phyloP scores from a whole-genome alignment of 2,888 invertebrate species.

The Dugesia japonica region DNA sequence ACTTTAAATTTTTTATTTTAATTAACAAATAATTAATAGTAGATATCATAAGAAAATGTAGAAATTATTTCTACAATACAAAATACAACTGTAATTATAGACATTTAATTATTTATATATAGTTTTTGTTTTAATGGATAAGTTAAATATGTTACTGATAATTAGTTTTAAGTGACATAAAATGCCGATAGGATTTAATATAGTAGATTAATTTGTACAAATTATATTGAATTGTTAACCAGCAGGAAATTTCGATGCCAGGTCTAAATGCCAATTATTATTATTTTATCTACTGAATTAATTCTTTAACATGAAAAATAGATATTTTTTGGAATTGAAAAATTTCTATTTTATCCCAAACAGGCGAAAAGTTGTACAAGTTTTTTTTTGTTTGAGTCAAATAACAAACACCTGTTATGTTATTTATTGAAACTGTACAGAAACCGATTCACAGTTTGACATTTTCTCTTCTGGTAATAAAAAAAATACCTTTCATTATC shows the following conservation, averaged over 20 bases:
- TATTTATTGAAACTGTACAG: background rate
- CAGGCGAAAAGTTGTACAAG: background rate
- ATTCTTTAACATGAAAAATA: too few species aligned
- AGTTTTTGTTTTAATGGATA: background rate
- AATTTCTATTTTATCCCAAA: background rate
- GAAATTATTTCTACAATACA: background rate
- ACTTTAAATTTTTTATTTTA: background rate
- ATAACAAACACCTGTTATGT: slow-evolving; percentile 1
- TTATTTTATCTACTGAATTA: background rate
- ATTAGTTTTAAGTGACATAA: slow-evolving; percentile 14
- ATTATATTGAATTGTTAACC: slow-evolving; percentile 15
- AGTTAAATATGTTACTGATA: background rate
- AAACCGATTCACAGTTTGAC: background rate
- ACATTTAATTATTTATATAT: slow-evolving; percentile 4
- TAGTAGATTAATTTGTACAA: slow-evolving; percentile 5
- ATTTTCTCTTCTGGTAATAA: background rate
- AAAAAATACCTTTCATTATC: background rate
- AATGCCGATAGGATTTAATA: slow-evolving; percentile 14
- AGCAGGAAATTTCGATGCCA: background rate
- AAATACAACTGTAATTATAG: background rate
- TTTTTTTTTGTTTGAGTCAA: background rate
- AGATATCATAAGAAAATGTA: background rate
- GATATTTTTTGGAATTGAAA: background rate
- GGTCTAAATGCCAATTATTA: background rate
- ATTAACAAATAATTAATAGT: background rate